phyloP scores from a whole-genome alignment of 2,113 vertebrate species.

The Hippoglossus stenolepis region DNA sequence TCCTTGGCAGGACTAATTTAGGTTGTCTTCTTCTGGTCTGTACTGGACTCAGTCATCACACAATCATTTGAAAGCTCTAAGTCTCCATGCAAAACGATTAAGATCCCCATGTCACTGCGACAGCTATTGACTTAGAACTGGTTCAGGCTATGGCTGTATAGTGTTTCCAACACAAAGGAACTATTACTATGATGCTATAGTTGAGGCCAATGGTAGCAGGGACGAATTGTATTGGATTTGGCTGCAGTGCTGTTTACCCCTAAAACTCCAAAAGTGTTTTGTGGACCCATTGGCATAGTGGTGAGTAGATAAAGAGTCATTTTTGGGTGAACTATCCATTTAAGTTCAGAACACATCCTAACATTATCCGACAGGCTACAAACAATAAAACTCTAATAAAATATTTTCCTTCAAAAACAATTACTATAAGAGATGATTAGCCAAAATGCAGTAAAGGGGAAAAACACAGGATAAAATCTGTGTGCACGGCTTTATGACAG shows the following conservation, averaged over 20 bases:
- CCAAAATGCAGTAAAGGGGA: slow-evolving; percentile 8
- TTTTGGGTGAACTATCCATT: too few relatives aligned
- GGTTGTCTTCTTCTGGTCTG: background rate
- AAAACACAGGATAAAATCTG: slow-evolving; percentile 20
- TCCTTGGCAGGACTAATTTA: background rate
- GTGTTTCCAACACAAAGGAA: background rate
- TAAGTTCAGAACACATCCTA: slow-evolving; percentile 32
- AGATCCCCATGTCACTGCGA: background rate
- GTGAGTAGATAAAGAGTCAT: too few relatives aligned
- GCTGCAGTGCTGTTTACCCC: too few relatives aligned
- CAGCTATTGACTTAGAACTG: too few relatives aligned
- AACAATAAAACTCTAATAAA: slow-evolving; percentile 38
- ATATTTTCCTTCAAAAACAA: slow-evolving; percentile 43
- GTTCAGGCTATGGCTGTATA: too few relatives aligned
- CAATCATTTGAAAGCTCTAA: background rate
- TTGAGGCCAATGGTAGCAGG: too few relatives aligned
- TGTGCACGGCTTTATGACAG: slow-evolving; percentile 49
- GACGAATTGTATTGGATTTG: too few relatives aligned
- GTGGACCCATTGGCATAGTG: too few relatives aligned
- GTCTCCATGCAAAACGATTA: background rate
- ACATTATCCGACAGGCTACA: slow-evolving; percentile 43
- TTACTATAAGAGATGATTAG: slow-evolving; percentile 23
- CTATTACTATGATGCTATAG: slow-evolving; percentile 5
- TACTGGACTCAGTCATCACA: background rate
- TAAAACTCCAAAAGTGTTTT: too few relatives aligned